These are phyloP conservation scores for Elysia crispata DNA, from an alignment of 2,888 invertebrate species.

Conservation along the genomic window DNA sequence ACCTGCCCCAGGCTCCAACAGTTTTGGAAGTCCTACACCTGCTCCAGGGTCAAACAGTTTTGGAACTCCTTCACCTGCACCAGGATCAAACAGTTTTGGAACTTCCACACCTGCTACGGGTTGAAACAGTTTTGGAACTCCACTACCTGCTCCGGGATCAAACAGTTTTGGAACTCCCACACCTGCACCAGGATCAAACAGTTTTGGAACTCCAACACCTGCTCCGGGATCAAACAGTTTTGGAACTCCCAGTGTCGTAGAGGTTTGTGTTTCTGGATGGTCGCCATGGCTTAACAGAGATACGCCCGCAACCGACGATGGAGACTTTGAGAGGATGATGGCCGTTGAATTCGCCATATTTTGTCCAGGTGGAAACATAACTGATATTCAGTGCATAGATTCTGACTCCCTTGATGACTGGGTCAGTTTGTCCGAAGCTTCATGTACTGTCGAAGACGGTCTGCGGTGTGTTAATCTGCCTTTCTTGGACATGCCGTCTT, in stretches of 20 bases:
- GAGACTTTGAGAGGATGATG: slow-evolving; percentile 65
- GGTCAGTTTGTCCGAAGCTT: slow-evolving; percentile 40
- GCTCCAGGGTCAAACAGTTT: too few species aligned
- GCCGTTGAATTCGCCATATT: slow-evolving; percentile 57
- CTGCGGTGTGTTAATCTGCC: slow-evolving; percentile 38
- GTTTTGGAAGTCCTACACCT: too few species aligned
- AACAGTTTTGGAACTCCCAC: slow-evolving; percentile 15
- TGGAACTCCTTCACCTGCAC: too few species aligned
- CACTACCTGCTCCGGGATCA: slow-evolving; percentile 1
- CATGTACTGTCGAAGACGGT: slow-evolving; percentile 44
- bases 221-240: slow-evolving; percentile 20
- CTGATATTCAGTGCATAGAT: slow-evolving; percentile 43
- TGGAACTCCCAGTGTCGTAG: background rate
- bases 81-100: too few species aligned
- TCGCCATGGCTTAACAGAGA: slow-evolving; percentile 54
- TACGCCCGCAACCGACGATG: slow-evolving; percentile 58
- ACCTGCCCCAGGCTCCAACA: too few species aligned
- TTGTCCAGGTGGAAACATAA: slow-evolving; percentile 60
- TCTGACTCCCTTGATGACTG: slow-evolving; percentile 34
- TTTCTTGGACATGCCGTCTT: slow-evolving; percentile 50
- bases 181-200: background rate
- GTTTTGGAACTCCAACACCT: slow-evolving; percentile 33
- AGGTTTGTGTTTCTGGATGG: slow-evolving; percentile 41
- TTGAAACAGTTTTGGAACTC: too few species aligned
- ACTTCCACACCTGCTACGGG: too few species aligned